Evolutionary conservation across 2,888 invertebrate genomes (phyloP).

Genomic region (Coleophora flavipennella): DNA sequence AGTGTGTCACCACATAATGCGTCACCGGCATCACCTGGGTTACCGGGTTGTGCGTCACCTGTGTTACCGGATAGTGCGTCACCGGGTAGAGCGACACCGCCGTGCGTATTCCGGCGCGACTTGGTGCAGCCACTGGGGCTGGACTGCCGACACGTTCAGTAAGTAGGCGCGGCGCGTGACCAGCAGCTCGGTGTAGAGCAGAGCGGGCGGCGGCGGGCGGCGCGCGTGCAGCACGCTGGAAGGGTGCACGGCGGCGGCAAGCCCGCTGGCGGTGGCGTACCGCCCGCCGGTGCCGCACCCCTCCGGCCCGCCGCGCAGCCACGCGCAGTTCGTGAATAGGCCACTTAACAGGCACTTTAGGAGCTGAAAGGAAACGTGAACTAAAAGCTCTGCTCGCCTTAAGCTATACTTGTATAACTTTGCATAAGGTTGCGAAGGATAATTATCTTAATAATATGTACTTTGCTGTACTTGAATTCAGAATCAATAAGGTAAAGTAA

Average conservation of each 20-base stretch:
- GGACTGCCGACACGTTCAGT: conserved; percentile 82
- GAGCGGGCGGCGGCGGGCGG: conserved; percentile 79
- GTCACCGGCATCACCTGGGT: too few relatives aligned
- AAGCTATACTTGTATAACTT: too few relatives aligned
- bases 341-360: conserved; percentile 87
- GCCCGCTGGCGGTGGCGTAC: conserved; percentile 51
- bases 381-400: too few relatives aligned
- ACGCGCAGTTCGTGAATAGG: conserved; percentile 89
- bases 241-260: conserved; percentile 84
- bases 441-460: too few relatives aligned
- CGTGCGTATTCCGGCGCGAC: conserved; percentile 51
- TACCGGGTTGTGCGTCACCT: too few relatives aligned
- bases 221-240: conserved; percentile 76
- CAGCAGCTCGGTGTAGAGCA: conserved; percentile 90
- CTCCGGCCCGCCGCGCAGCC: conserved; percentile 76
- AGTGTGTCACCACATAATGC: too few relatives aligned
- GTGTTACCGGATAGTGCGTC: conserved; percentile 21
- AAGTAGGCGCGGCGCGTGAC: conserved; percentile 88
- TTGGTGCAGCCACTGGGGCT: conserved; percentile 82
- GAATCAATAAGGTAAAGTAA: too few relatives aligned
- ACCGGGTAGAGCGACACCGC: conserved; percentile 43
- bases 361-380: conserved; percentile 45
- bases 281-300: conserved; percentile 67
- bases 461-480: too few relatives aligned
- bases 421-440: too few relatives aligned